Evolutionary conservation across 2,113 vertebrate species (phyloP).

Genomic region (Dermatemys mawii): DNA sequence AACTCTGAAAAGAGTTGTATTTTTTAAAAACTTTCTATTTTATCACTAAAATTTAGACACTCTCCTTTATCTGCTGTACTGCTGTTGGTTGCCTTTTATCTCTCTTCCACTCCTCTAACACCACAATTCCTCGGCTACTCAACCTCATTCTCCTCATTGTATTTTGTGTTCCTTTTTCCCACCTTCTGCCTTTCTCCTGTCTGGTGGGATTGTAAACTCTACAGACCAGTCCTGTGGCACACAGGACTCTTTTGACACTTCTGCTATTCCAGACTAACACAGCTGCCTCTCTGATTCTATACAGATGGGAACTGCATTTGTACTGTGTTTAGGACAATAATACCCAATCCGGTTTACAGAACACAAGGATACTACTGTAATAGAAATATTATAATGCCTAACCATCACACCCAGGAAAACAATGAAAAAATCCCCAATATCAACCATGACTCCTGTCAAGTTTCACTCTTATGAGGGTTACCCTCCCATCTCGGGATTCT

Average conservation of each 20-base stretch:
- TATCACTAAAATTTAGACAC: not conserved
- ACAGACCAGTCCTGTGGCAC: too few species aligned
- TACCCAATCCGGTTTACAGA: accelerated
- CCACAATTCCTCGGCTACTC: not conserved
- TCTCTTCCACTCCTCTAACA: not conserved
- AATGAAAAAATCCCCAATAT: not conserved
- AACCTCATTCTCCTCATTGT: not conserved
- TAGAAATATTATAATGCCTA: not conserved
- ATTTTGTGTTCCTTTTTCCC: not conserved
- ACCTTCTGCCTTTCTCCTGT: not conserved
- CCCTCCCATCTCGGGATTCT: not conserved
- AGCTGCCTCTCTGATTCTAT: too few species aligned
- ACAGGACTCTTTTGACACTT: too few species aligned
- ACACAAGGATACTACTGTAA: accelerated
- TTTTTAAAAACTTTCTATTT: not conserved
- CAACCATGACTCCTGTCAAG: not conserved
- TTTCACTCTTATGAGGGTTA: not conserved
- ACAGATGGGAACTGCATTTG: not conserved
- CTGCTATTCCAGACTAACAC: too few species aligned
- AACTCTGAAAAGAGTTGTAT: not conserved
- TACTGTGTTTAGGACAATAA: accelerated
- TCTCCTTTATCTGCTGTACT: not conserved
- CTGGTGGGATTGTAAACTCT: not conserved
- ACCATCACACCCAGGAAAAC: not conserved
- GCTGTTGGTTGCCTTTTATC: not conserved